Base-by-base conservation (phyloP, 2,797 vertebrate genomes). In the Pseudotriccus pelzelni region DNA sequence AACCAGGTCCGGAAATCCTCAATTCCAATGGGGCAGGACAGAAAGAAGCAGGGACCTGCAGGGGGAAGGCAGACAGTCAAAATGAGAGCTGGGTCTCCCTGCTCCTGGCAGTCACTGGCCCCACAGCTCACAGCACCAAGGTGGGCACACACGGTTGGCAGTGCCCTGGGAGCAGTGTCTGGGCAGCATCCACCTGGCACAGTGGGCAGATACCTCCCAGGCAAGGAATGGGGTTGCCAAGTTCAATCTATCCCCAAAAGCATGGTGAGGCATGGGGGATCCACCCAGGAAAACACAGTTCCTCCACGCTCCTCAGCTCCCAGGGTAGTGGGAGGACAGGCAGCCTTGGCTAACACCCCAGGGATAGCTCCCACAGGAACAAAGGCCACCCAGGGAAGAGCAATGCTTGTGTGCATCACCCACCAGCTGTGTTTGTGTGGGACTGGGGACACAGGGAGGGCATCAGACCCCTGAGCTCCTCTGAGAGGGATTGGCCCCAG, bases 1-100 rank as follows among this genome's bases (percentile, higher is more conserved):
- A 99, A 99, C 99, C 99, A 99, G 95, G 98, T 98, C 83, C 98
- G 98, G 97, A 99, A 99, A 97, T 99, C 99, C 78, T 98, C 98
- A 87, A 99, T 98, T 55, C 99, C 98, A 32, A 99, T 98, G 36
- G 99, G 99, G 75, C 99, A 99, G 12, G 99, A 99, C 53, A 99
- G 97, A 97, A 99, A 99, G 98, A 99, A 99, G 97, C 99, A 99
- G 46, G 99, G 99, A 95, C 99, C 99, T 99, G 94, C 1, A 2
- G 47, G n/a, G 62, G 23, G n/a, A 59, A 73, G 37, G 68, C 6
- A 59, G 21, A 83, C 6, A 27, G 9, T 5, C 3, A 43, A 76
- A 76, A 70, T 15, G 4, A 62, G 50, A 55, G 21, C 62, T 68
- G 2, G 19, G 32, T 43, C 5, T 19, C 14, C 16, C 23, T 39